Conservation (phyloP, 2,888 invertebrate species). For the Lasioglossum leucozonium region DNA sequence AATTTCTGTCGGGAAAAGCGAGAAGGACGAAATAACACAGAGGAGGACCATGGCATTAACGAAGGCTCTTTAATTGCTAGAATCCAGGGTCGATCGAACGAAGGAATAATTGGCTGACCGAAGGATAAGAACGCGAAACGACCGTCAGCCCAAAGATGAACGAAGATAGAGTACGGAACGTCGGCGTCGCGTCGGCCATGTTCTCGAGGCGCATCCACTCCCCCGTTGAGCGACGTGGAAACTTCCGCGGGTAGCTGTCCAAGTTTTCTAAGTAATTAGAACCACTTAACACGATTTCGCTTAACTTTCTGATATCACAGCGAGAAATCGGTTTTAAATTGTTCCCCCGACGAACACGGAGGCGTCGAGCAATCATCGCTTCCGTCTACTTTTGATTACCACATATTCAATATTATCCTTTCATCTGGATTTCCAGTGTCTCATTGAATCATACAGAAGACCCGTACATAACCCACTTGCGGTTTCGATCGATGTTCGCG, state of each 20-base stretch:
- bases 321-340: constrained; percentile 68
- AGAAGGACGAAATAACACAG: neutral
- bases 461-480: neutral
- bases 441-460: neutral
- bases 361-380: constrained; percentile 34
- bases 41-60: constrained; percentile 20
- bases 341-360: constrained; percentile 33
- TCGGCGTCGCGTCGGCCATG: constrained; percentile 55
- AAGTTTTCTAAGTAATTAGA: constrained; percentile 78
- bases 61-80: constrained; percentile 67
- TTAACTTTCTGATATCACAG: constrained; percentile 72
- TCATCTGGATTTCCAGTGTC: constrained; percentile 11
- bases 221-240: constrained; percentile 69
- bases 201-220: constrained; percentile 46
- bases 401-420: constrained; percentile 45
- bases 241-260: constrained; percentile 67
- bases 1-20: neutral
- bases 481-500: neutral
- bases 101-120: constrained; percentile 61
- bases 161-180: constrained; percentile 45
- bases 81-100: constrained; percentile 60
- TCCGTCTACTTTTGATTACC: constrained; percentile 51
- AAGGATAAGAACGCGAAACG: constrained; percentile 38
- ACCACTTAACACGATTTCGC: constrained; percentile 75
- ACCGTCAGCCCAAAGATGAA: neutral